Evolutionary conservation across 2,797 vertebrate genomes (phyloP).

Genomic region (Botia almorhae): DNA sequence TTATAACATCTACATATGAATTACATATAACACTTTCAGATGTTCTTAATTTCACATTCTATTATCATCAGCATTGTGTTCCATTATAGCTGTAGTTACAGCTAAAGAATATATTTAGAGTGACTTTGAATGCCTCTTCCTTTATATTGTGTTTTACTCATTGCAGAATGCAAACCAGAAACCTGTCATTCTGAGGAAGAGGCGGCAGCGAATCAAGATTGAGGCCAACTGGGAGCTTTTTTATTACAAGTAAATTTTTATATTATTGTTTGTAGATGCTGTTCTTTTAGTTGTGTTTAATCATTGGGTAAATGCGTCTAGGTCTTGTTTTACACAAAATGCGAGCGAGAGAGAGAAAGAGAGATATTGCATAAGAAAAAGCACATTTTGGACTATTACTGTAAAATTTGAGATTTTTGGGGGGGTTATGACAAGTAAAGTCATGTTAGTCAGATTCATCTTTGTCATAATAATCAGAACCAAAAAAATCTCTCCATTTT

Average conservation of each 20-base stretch:
- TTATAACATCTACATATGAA: too few relatives aligned
- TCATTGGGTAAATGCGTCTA: too few relatives aligned
- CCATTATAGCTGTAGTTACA: constrained; percentile 31
- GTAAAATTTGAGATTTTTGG: too few relatives aligned
- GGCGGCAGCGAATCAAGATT: constrained; percentile 97
- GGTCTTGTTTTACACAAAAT: too few relatives aligned
- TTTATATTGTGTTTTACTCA: constrained; percentile 42
- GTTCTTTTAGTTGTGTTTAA: too few relatives aligned
- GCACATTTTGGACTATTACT: too few relatives aligned
- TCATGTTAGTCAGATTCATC: too few relatives aligned
- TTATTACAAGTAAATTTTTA: constrained; percentile 88
- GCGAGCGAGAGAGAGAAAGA: too few relatives aligned
- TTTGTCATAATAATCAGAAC: too few relatives aligned
- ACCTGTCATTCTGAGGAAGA: constrained; percentile 96
- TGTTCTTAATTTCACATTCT: neutral
- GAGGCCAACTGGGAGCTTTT: constrained; percentile 99
- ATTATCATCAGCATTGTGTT: neutral
- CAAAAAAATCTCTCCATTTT: too few relatives aligned
- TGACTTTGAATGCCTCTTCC: neutral
- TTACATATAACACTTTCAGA: neutral
- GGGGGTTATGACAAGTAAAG: too few relatives aligned
- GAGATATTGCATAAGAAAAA: too few relatives aligned
- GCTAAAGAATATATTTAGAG: constrained; percentile 16
- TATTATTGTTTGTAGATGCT: neutral
- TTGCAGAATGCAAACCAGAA: constrained; percentile 94